These are phyloP conservation scores for Pagrus major DNA, from an alignment of 2,113 vertebrate genomes.

Conservation along the genomic window DNA sequence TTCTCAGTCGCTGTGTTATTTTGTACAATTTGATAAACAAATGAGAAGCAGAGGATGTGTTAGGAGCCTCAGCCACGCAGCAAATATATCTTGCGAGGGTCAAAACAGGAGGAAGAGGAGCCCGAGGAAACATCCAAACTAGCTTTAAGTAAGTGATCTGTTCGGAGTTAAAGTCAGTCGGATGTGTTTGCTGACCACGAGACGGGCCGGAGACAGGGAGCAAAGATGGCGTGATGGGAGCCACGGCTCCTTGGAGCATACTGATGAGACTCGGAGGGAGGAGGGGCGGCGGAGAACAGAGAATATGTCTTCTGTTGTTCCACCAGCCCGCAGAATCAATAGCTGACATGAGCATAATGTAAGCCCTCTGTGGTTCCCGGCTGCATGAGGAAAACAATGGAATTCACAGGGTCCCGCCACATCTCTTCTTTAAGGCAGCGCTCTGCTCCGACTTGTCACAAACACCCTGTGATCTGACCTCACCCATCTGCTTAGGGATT, in stretches of 20 bases:
- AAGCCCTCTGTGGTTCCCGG: slow-evolving; percentile 55
- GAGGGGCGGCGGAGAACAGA: slow-evolving; percentile 46
- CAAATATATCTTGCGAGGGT: neutral
- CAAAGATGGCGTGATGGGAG: slow-evolving; percentile 72
- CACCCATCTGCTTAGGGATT: slow-evolving; percentile 67
- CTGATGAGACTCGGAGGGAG: slow-evolving; percentile 61
- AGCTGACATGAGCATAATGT: slow-evolving; percentile 76
- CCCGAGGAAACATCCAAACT: neutral
- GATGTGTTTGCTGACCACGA: slow-evolving; percentile 47
- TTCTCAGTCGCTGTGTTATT: slow-evolving; percentile 21
- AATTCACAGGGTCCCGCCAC: slow-evolving; percentile 56
- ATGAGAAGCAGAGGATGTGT: neutral
- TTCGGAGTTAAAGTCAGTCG: neutral
- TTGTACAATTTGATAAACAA: slow-evolving; percentile 27
- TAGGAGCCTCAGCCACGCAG: neutral
- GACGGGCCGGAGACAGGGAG: slow-evolving; percentile 41
- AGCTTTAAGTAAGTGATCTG: neutral
- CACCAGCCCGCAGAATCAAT: slow-evolving; percentile 73
- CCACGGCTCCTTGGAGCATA: slow-evolving; percentile 67
- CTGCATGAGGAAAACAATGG: slow-evolving; percentile 62
- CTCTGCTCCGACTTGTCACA: slow-evolving; percentile 60
- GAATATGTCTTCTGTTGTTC: slow-evolving; percentile 77
- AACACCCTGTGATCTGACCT: slow-evolving; percentile 70
- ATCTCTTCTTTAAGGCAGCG: slow-evolving; percentile 46
- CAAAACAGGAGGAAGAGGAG: neutral